Conservation (phyloP, 37 sponge, comb jelly and placozoan species). For the Aphrocallistes beatrix region DNA sequence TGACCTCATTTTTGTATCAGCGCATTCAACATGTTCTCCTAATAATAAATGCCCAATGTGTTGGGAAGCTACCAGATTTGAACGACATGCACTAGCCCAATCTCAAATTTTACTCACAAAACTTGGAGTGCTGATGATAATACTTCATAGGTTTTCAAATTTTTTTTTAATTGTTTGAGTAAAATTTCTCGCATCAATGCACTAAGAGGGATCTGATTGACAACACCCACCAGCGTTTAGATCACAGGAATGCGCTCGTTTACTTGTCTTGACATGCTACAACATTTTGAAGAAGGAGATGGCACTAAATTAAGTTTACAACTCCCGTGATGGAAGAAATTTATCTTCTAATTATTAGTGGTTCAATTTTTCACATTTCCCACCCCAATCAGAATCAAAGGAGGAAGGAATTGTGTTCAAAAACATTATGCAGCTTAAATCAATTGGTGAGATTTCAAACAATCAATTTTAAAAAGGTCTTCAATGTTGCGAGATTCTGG, state of each 20-base stretch:
- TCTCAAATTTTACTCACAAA: neutral
- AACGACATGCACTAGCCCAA: neutral
- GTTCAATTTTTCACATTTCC: neutral
- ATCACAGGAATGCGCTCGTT: neutral
- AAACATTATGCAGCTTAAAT: neutral
- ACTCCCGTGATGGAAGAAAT: neutral
- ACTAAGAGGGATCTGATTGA: conserved; percentile 8
- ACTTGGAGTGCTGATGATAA: neutral
- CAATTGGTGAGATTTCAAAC: conserved; percentile 12
- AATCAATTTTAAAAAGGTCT: neutral
- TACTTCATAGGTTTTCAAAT: neutral
- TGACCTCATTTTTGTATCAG: neutral
- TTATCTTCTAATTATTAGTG: neutral
- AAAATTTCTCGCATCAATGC: conserved; percentile 4
- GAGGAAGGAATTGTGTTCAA: neutral
- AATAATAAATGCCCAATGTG: conserved; percentile 8
- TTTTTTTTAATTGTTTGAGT: neutral
- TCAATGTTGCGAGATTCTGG: neutral
- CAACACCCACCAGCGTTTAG: conserved; percentile 3
- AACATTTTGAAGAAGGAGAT: neutral
- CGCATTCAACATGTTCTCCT: conserved; percentile 1
- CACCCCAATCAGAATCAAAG: neutral
- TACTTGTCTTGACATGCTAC: neutral
- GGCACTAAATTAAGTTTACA: neutral
- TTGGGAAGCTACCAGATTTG: conserved; percentile 1